phyloP scores from a whole-genome alignment of 2,797 vertebrate species.

The Girardinus metallicus region DNA sequence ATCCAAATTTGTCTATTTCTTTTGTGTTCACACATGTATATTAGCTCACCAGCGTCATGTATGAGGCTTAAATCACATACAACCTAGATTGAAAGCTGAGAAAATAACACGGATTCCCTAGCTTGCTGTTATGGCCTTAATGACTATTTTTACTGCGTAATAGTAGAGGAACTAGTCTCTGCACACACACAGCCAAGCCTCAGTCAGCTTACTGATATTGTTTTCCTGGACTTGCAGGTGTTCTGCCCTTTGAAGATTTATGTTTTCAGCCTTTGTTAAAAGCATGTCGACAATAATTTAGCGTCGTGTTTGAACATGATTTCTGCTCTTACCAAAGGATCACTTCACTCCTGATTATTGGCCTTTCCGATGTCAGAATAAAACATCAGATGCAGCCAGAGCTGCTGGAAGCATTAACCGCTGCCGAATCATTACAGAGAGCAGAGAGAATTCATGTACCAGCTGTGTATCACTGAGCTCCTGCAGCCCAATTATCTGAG shows the following conservation, averaged over 20 bases:
- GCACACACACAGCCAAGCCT: constrained; percentile 15
- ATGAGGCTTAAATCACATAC: constrained; percentile 7
- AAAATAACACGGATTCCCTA: constrained; percentile 21
- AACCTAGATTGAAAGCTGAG: constrained; percentile 12
- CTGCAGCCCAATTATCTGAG: constrained; percentile 44
- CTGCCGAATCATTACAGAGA: constrained; percentile 28
- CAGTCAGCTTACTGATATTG: constrained; percentile 2
- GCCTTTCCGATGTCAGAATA: constrained; percentile 28
- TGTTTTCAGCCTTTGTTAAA: constrained; percentile 23
- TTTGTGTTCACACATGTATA: constrained; percentile 8
- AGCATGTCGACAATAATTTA: constrained; percentile 27
- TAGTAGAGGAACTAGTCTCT: constrained; percentile 32
- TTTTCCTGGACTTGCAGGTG: constrained; percentile 4
- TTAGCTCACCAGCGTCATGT: not conserved
- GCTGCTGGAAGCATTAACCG: constrained; percentile 41
- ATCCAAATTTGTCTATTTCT: not conserved
- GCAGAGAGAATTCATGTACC: constrained; percentile 18
- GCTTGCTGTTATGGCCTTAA: constrained; percentile 21
- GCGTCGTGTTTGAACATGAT: constrained; percentile 26
- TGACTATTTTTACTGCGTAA: constrained; percentile 50
- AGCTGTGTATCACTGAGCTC: constrained; percentile 31
- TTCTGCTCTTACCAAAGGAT: constrained; percentile 28
- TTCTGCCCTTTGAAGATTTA: not conserved
- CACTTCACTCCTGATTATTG: constrained; percentile 46
- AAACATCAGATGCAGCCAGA: constrained; percentile 34